A percentile compares a stretch with the other conserved stretches of the same genome.
Evolutionary conservation across 2,888 invertebrate species (phyloP).

Genomic region (Agriotes lineatus): DNA sequence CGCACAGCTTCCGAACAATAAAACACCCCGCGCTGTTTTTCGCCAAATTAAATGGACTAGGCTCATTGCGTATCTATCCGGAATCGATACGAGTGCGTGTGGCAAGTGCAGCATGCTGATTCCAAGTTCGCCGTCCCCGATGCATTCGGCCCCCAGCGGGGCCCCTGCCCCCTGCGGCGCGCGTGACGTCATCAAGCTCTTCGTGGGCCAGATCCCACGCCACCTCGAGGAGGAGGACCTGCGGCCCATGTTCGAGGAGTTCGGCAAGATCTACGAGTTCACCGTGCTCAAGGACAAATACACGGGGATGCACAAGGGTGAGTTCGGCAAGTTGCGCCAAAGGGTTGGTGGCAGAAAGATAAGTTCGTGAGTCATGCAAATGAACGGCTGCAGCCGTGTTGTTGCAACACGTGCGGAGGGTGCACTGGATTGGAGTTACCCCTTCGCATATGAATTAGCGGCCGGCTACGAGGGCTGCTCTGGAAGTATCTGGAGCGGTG

Average conservation of each 20-base stretch:
- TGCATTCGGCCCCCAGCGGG: conserved; percentile 50
- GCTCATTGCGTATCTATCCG: conserved; percentile 50
- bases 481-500: no score
- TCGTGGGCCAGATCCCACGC: conserved; percentile 93
- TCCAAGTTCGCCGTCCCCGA: conserved; percentile 61
- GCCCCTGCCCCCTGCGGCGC: conserved; percentile 48
- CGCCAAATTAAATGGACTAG: conserved; percentile 48
- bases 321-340: conserved; percentile 44
- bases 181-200: conserved; percentile 81
- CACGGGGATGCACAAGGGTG: conserved; percentile 96
- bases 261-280: conserved; percentile 94
- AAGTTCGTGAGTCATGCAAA: conserved; percentile 48
- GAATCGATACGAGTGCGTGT: conserved; percentile 45
- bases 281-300: conserved; percentile 94
- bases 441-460: conserved; percentile 28
- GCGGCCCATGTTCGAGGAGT: conserved; percentile 91
- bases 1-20: conserved; percentile 46
- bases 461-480: not conserved
- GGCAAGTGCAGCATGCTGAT: conserved; percentile 62
- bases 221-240: conserved; percentile 90
- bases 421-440: conserved; percentile 25
- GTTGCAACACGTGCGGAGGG: conserved; percentile 45
- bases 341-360: conserved; percentile 30
- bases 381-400: conserved; percentile 42
- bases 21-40: conserved; percentile 37